Percentiles rank a stretch among this genome's conserved stretches.
phyloP scores from a whole-genome alignment of 2,797 vertebrate genomes.

The Centropyge bicolor region DNA sequence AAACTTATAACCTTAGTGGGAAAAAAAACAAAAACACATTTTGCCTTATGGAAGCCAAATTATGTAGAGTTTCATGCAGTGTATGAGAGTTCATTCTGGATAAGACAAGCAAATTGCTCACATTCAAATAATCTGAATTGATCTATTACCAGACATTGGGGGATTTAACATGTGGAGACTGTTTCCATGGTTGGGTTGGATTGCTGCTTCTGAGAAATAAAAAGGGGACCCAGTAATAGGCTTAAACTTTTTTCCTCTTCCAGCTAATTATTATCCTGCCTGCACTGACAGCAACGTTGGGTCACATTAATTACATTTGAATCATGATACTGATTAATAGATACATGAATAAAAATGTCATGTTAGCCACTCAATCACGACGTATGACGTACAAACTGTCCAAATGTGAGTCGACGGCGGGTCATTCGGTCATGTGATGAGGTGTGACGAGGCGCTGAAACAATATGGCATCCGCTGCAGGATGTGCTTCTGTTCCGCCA shows the following conservation, averaged over 20 bases:
- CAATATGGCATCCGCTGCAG: slow-evolving; percentile 69
- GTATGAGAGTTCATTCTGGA: not conserved
- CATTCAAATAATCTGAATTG: slow-evolving; percentile 11
- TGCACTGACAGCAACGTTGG: not conserved
- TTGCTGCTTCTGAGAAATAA: slow-evolving; percentile 14
- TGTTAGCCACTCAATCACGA: slow-evolving; percentile 29
- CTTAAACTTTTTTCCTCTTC: not conserved
- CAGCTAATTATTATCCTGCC: not conserved
- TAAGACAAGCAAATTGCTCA: not conserved
- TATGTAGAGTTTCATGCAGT: slow-evolving; percentile 1
- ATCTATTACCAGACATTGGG: not conserved
- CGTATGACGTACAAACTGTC: slow-evolving; percentile 37
- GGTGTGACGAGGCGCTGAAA: slow-evolving; percentile 45
- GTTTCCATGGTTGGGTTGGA: not conserved
- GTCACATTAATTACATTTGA: not conserved
- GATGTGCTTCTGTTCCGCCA: slow-evolving; percentile 74
- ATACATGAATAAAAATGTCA: not conserved
- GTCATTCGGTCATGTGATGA: slow-evolving; percentile 34
- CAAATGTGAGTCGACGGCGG: slow-evolving; percentile 15
- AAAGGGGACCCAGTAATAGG: not conserved
- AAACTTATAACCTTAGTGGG: slow-evolving; percentile 40
- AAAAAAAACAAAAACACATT: slow-evolving; percentile 38
- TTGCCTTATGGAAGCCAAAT: slow-evolving; percentile 13
- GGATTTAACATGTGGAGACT: not conserved
- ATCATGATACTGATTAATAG: not conserved